These are phyloP conservation scores for Pinctada fucata DNA, from an alignment of 2,888 invertebrate species.

Conservation along the genomic window DNA sequence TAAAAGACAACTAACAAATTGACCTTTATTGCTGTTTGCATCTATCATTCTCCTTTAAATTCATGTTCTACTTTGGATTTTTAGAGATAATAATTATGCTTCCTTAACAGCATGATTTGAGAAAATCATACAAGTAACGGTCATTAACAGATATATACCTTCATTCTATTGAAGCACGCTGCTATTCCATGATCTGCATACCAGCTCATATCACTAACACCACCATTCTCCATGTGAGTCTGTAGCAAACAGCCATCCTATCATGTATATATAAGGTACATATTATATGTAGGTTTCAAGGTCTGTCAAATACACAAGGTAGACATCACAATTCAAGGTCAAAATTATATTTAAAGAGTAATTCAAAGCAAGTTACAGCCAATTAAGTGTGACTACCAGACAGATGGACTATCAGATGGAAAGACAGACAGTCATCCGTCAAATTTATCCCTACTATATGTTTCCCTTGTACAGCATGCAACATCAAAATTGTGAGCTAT, in stretches of 20 bases:
- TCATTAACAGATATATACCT: conserved; percentile 71
- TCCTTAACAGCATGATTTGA: too few relatives aligned
- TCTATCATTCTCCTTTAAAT: too few relatives aligned
- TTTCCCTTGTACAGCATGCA: too few relatives aligned
- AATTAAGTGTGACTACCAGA: too few relatives aligned
- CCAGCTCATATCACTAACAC: conserved; percentile 80
- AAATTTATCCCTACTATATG: too few relatives aligned
- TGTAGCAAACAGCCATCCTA: conserved; percentile 81
- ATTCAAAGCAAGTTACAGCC: neutral
- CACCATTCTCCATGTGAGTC: conserved; percentile 80
- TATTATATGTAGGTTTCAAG: conserved; percentile 1
- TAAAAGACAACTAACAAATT: too few relatives aligned
- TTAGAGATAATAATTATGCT: too few relatives aligned
- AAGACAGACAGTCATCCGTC: too few relatives aligned
- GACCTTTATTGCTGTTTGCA: too few relatives aligned
- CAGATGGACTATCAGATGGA: too few relatives aligned
- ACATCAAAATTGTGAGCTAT: too few relatives aligned
- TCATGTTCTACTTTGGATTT: too few relatives aligned
- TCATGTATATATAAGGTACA: conserved; percentile 6
- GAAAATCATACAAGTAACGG: neutral
- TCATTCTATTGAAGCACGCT: conserved; percentile 80
- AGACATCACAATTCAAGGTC: neutral
- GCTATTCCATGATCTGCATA: conserved; percentile 78
- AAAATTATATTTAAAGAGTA: conserved; percentile 2
- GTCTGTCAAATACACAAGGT: neutral